Base-by-base conservation (phyloP, 2,797 vertebrate genomes). In the Prunella strophiata region DNA sequence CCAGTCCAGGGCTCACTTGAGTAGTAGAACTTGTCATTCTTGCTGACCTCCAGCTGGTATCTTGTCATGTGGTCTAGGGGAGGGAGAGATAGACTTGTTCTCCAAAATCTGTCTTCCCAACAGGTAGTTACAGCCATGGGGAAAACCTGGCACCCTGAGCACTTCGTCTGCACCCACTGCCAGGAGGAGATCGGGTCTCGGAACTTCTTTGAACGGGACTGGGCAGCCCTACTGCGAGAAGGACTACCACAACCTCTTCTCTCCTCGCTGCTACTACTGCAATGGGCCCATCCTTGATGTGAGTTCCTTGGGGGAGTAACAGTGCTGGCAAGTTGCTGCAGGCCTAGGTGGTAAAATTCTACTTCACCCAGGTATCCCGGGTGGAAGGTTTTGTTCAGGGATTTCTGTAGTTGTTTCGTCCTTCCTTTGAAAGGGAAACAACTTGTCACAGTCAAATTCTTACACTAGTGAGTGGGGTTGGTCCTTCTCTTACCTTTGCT, bases 71-170 rank as follows among this genome's bases (percentile, higher is more conserved):
- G 59, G 54, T 54, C 92, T 80, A 87, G 70, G 54, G 47, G 22
- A 89, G 72, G 61, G 40, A 10, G 72, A 94, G 25, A 19, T 51
- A 55, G 93, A 93, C 54, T 74, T 72, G 76, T 87, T 76, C 94
- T 91, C 85, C 88, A 88, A 88, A 47, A 36, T 73, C 85, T 52
- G 11, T 79, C 48, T 97, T 91, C 71, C 88, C 61, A 85, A 89
- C 98, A 99, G 99, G 99, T 99, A 14, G 99, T 99, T 95, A 99
- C 99, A 8, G 99, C 99, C 76, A 99, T 99, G 99, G 99, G 99
- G 88, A 98, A 98, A 95, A 99, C 99, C 1, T 99, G 99, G 99
- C 99, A 99, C 94, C 99, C 99, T 0, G 99, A 99, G 96, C 99
- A 99, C 97, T 99, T 99, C 19, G 99, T 99, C 93, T 99, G 99